phyloP scores from a whole-genome alignment of 2,113 vertebrate species.

The Nycticebus coucang region DNA sequence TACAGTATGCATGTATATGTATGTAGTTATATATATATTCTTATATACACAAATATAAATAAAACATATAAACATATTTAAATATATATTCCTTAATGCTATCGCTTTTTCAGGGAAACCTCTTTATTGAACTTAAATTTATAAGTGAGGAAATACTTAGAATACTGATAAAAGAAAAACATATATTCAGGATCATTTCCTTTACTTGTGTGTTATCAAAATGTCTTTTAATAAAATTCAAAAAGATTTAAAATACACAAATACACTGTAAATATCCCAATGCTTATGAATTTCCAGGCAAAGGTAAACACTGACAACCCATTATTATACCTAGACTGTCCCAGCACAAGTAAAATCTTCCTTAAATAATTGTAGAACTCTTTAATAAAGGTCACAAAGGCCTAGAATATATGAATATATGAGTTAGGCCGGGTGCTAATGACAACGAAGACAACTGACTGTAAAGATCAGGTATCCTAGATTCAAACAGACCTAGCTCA shows the following conservation, averaged over 20 bases:
- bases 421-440: background rate
- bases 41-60: no score
- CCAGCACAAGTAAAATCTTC: background rate
- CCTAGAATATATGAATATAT: background rate
- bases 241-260: background rate
- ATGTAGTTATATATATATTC: background rate
- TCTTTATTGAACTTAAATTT: conserved; percentile 16
- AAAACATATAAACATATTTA: background rate
- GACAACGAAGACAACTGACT: background rate
- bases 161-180: background rate
- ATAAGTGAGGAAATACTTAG: conserved; percentile 12
- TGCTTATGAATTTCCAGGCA: background rate
- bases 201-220: conserved; percentile 28
- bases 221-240: background rate
- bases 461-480: background rate
- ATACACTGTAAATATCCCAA: background rate
- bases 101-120: background rate
- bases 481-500: background rate
- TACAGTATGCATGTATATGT: background rate
- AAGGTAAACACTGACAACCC: background rate
- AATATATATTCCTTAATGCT: background rate
- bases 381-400: background rate
- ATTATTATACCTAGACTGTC: background rate
- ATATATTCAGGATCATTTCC: background rate
- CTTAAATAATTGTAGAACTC: background rate